These are phyloP conservation scores for Platypus cylindrus DNA, from an alignment of 2,888 invertebrate genomes.

Conservation along the genomic window DNA sequence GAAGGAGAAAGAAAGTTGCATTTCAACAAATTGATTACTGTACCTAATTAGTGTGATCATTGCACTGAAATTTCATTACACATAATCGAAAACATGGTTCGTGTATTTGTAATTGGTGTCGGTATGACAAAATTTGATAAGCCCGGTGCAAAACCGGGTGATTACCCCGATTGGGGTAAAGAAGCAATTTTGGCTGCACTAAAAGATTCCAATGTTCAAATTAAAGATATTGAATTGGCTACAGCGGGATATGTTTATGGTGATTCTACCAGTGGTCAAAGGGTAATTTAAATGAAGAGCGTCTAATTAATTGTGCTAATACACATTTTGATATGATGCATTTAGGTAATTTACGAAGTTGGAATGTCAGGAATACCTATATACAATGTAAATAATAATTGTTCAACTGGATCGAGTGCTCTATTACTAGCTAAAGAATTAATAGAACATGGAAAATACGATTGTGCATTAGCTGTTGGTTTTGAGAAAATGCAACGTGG, in stretches of 20 bases:
- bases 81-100: constrained; percentile 29
- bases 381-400: constrained; percentile 97
- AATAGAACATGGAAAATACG: constrained; percentile 74
- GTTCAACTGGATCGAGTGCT: constrained; percentile 92
- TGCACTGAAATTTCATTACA: too few relatives aligned
- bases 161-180: constrained; percentile 91
- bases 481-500: constrained; percentile 98
- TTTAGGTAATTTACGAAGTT: constrained; percentile 17
- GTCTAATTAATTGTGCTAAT: background rate
- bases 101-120: constrained; percentile 85
- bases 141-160: constrained; percentile 69
- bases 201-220: constrained; percentile 65
- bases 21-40: too few relatives aligned
- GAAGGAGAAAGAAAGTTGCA: too few relatives aligned
- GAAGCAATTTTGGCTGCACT: constrained; percentile 86
- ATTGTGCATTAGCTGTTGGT: constrained; percentile 85
- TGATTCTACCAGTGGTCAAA: constrained; percentile 91
- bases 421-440: constrained; percentile 82
- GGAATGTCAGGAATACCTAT: constrained; percentile 69
- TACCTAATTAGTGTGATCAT: too few relatives aligned
- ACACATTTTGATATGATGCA: constrained; percentile 1
- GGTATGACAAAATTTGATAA: constrained; percentile 99
- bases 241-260: constrained; percentile 90
- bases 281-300: too few relatives aligned
- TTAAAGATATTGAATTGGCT: constrained; percentile 74